phyloP scores from a whole-genome alignment of 2,113 vertebrate species.

The Carollia perspicillata region DNA sequence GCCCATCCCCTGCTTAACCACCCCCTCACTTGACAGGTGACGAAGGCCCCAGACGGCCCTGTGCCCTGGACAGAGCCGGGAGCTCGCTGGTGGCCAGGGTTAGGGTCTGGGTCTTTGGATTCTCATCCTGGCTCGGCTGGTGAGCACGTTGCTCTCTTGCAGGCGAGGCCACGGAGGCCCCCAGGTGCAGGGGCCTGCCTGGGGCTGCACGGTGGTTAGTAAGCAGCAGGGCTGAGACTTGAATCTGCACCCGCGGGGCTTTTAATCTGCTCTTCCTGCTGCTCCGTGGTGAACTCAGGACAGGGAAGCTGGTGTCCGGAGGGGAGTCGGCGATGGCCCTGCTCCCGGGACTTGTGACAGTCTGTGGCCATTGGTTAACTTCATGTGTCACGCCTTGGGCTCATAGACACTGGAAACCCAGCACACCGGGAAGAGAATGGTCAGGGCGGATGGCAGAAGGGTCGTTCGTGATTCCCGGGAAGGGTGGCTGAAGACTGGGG shows the following conservation, averaged over 20 bases:
- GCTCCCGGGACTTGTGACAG: too few relatives aligned
- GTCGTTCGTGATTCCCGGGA: neutral
- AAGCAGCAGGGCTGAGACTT: neutral
- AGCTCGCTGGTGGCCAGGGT: neutral
- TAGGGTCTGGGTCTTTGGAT: too few relatives aligned
- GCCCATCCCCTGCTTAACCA: neutral
- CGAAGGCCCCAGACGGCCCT: neutral
- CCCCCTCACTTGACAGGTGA: too few relatives aligned
- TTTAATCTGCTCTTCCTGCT: neutral
- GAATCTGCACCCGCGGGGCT: neutral
- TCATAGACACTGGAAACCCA: neutral
- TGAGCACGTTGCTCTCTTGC: rapidly evolving
- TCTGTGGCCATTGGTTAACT: neutral
- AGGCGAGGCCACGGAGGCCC: neutral
- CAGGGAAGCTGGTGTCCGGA: neutral
- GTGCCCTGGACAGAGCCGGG: neutral
- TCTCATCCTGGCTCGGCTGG: neutral
- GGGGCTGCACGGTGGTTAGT: neutral
- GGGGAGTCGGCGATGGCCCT: neutral
- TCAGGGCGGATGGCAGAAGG: neutral
- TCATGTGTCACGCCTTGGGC: neutral
- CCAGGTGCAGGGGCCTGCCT: neutral
- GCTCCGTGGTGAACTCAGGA: rapidly evolving
- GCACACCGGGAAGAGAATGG: neutral
- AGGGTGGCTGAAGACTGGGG: too few relatives aligned